Percentiles rank a stretch among this genome's conserved stretches.
Evolutionary conservation across 2,113 vertebrate species (phyloP).

Genomic region (Dipodomys spectabilis): DNA sequence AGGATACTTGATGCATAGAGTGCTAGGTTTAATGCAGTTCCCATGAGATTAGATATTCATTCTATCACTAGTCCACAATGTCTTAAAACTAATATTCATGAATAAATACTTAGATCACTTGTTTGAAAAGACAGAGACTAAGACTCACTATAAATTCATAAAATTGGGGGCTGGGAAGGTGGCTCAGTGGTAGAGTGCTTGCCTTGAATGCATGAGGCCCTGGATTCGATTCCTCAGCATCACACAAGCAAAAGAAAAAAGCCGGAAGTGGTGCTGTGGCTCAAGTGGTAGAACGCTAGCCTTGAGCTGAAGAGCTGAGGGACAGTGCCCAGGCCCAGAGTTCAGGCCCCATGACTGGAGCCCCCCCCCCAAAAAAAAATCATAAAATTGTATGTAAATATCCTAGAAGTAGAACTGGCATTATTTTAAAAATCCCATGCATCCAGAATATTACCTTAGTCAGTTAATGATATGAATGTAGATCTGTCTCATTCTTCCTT

Average conservation of each 20-base stretch:
- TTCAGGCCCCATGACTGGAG: no score
- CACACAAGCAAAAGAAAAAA: no score
- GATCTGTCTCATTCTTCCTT: neutral
- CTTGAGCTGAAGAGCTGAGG: no score
- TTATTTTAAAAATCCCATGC: neutral
- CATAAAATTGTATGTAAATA: constrained; percentile 23
- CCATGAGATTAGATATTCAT: neutral
- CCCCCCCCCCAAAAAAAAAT: neutral
- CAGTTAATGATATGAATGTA: constrained; percentile 7
- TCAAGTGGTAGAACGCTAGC: no score
- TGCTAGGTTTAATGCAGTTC: neutral
- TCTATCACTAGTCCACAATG: neutral
- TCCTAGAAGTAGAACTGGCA: neutral
- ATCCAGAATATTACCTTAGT: neutral
- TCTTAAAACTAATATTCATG: constrained; percentile 5
- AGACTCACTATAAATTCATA: constrained; percentile 12
- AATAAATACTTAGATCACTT: neutral
- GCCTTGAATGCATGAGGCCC: no score
- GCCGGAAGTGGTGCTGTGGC: no score
- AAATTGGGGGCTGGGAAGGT: neutral
- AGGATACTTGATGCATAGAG: neutral
- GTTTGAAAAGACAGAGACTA: constrained; percentile 17
- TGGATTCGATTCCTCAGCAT: no score
- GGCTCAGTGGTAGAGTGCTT: no score
- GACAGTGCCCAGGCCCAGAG: no score